phyloP scores from a whole-genome alignment of 53 echinoderm and acorn worm genomes.

The Crossaster papposus region DNA sequence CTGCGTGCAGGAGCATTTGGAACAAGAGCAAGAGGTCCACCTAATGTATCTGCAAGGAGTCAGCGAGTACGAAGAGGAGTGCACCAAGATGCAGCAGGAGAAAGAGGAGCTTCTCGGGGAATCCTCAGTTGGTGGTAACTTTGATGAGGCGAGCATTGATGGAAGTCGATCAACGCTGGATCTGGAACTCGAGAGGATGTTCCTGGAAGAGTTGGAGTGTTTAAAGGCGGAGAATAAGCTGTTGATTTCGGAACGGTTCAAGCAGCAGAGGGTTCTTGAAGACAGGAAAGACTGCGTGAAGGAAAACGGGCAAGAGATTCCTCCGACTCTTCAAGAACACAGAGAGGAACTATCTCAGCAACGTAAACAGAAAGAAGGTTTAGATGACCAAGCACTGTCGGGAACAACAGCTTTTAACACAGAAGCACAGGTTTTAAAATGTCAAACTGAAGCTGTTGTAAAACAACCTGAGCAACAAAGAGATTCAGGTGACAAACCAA shows the following conservation, averaged over 20 bases:
- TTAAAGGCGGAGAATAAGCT: conserved; percentile 19
- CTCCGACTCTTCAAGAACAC: neutral
- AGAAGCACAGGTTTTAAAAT: neutral
- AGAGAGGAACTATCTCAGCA: neutral
- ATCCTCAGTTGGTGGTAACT: neutral
- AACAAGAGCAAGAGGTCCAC: conserved; percentile 31
- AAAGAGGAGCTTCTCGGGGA: conserved; percentile 44
- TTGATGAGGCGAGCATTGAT: neutral
- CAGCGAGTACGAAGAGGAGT: conserved; percentile 42
- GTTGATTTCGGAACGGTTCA: conserved; percentile 19
- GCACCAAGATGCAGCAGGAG: conserved; percentile 52
- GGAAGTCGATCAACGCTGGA: conserved; percentile 10
- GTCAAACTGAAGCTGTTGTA: neutral
- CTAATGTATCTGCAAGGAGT: neutral
- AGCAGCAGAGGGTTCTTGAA: conserved; percentile 17
- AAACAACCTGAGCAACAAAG: neutral
- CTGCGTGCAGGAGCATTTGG: conserved; percentile 20
- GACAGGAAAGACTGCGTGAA: no score
- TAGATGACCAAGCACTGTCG: neutral
- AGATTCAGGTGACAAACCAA: conserved; percentile 23
- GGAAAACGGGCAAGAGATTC: neutral
- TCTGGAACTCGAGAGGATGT: conserved; percentile 16
- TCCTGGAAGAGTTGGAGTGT: conserved; percentile 36
- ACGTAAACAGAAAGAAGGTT: neutral
- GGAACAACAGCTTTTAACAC: neutral